These are phyloP conservation scores for Camponotus fellah DNA, from an alignment of 2,888 invertebrate species.

Conservation along the genomic window DNA sequence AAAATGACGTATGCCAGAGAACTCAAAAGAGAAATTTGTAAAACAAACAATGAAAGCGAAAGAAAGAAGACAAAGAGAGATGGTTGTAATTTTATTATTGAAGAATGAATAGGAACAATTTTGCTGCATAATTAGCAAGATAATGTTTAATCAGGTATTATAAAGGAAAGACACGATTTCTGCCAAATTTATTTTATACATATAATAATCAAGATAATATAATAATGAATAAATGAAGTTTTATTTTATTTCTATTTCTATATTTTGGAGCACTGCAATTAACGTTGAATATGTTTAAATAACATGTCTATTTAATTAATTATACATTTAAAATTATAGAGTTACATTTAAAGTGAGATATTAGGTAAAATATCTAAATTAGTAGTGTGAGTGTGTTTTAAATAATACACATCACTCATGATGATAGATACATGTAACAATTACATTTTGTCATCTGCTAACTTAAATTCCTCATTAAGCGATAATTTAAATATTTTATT, in stretches of 20 bases:
- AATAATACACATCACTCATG: neutral
- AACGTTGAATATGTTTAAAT: neutral
- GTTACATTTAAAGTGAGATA: neutral
- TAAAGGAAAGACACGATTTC: neutral
- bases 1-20: neutral
- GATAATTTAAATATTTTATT: neutral
- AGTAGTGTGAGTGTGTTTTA: neutral
- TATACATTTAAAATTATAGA: neutral
- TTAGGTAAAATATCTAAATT: neutral
- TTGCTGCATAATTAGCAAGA: neutral
- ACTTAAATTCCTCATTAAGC: neutral
- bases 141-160: neutral
- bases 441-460: neutral
- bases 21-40: neutral
- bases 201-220: neutral
- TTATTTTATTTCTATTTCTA: neutral
- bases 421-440: neutral
- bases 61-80: neutral
- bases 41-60: neutral
- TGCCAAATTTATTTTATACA: neutral
- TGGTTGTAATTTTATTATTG: neutral
- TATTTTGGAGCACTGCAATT: conserved; percentile 1
- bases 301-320: neutral
- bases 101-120: neutral
- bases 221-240: neutral